Conservation (phyloP, 2,888 invertebrate genomes). For the Ochropleura leucogaster region DNA sequence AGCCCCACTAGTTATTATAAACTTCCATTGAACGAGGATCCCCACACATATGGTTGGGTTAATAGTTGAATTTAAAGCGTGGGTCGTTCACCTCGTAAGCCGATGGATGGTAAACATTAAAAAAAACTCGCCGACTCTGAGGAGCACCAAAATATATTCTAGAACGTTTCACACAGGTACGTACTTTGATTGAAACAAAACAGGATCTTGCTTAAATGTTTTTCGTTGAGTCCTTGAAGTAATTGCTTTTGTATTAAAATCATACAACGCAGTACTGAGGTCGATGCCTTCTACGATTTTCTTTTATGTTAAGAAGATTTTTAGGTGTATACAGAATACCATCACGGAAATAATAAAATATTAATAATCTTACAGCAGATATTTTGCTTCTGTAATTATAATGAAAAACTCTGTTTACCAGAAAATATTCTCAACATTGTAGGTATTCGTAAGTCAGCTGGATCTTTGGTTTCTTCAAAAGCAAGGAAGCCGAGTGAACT, state of each 20-base stretch:
- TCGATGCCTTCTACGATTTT: constrained; percentile 44
- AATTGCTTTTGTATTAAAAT: constrained; percentile 33
- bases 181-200: constrained; percentile 35
- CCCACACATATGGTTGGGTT: constrained; percentile 70
- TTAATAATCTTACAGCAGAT: too few species aligned
- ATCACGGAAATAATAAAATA: too few species aligned
- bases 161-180: constrained; percentile 53
- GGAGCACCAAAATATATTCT: constrained; percentile 54
- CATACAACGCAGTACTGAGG: constrained; percentile 43
- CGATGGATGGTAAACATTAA: constrained; percentile 67
- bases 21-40: constrained; percentile 64
- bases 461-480: neutral
- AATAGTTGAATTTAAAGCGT: constrained; percentile 72
- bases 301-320: constrained; percentile 29
- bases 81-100: constrained; percentile 79
- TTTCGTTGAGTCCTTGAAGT: constrained; percentile 44
- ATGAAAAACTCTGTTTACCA: neutral
- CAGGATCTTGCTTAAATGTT: constrained; percentile 44
- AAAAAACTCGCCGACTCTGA: constrained; percentile 50
- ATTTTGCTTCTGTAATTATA: neutral
- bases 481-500: neutral
- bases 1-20: constrained; percentile 63
- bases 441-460: constrained; percentile 2
- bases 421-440: neutral
- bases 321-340: constrained; percentile 16